phyloP scores from a whole-genome alignment of 2,888 invertebrate species.

The Phaedon cochleariae region DNA sequence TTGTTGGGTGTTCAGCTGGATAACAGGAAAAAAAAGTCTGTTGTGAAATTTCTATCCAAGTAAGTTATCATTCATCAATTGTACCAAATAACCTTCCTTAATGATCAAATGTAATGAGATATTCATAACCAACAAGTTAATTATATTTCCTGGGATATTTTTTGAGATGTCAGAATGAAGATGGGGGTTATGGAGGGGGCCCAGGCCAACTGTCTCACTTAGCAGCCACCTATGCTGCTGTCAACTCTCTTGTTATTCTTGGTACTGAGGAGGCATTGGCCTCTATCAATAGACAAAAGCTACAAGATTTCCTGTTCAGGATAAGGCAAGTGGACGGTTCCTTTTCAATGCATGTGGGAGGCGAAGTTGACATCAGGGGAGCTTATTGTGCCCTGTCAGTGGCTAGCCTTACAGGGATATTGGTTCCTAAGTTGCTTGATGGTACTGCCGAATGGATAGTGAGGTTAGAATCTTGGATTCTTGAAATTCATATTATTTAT shows the following conservation, averaged over 20 bases:
- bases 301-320: slow-evolving; percentile 81
- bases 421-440: slow-evolving; percentile 79
- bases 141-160: too few species aligned
- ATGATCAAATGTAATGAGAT: too few species aligned
- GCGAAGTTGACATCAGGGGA: slow-evolving; percentile 94
- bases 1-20: slow-evolving; percentile 74
- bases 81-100: too few species aligned
- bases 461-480: slow-evolving; percentile 59
- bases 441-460: slow-evolving; percentile 93
- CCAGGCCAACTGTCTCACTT: slow-evolving; percentile 93
- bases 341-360: slow-evolving; percentile 89
- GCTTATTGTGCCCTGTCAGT: slow-evolving; percentile 96
- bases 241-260: slow-evolving; percentile 90
- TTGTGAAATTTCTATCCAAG: slow-evolving; percentile 70
- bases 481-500: too few species aligned
- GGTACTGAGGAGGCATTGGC: slow-evolving; percentile 82
- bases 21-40: slow-evolving; percentile 65
- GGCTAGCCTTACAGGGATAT: slow-evolving; percentile 85
- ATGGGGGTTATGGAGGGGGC: slow-evolving; percentile 94
- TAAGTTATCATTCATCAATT: slow-evolving; percentile 52
- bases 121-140: too few species aligned
- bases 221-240: slow-evolving; percentile 97
- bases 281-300: slow-evolving; percentile 80
- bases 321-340: slow-evolving; percentile 87
- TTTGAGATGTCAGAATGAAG: slow-evolving; percentile 76